phyloP scores from a whole-genome alignment of 2,797 vertebrate species.

The Loris lydekkerianus region DNA sequence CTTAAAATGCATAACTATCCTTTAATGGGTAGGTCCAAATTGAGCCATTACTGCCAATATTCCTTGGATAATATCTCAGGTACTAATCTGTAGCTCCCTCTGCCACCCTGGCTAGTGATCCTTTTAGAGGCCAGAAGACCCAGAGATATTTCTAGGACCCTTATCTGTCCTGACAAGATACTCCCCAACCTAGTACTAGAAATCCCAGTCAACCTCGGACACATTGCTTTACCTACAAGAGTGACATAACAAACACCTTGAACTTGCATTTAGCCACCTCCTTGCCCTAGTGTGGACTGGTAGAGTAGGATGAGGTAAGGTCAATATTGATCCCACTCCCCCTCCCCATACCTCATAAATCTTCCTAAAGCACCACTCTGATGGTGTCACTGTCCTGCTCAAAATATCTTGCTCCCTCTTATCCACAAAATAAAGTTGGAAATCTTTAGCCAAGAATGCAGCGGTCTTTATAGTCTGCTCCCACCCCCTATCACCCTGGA shows the following conservation, averaged over 20 bases:
- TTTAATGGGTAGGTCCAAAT: slow-evolving; percentile 53
- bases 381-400: background rate
- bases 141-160: background rate
- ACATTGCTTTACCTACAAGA: background rate
- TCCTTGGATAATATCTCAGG: background rate
- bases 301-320: background rate
- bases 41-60: slow-evolving; percentile 65
- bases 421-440: background rate
- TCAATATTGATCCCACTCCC: background rate
- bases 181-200: background rate
- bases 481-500: fast-evolving
- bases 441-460: background rate
- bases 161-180: background rate
- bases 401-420: background rate
- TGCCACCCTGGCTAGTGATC: slow-evolving; percentile 47
- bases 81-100: slow-evolving; percentile 45
- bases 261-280: background rate
- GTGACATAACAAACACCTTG: background rate
- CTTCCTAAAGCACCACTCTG: background rate
- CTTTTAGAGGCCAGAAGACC: slow-evolving; percentile 68
- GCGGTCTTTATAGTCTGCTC: background rate
- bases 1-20: slow-evolving; percentile 61
- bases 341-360: background rate
- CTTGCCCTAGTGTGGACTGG: background rate
- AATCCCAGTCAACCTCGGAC: background rate